Evolutionary conservation across 2,113 vertebrate genomes (phyloP), one percentile per base, ranked within the genome.

Genomic region (Podarcis cretensis): DNA sequence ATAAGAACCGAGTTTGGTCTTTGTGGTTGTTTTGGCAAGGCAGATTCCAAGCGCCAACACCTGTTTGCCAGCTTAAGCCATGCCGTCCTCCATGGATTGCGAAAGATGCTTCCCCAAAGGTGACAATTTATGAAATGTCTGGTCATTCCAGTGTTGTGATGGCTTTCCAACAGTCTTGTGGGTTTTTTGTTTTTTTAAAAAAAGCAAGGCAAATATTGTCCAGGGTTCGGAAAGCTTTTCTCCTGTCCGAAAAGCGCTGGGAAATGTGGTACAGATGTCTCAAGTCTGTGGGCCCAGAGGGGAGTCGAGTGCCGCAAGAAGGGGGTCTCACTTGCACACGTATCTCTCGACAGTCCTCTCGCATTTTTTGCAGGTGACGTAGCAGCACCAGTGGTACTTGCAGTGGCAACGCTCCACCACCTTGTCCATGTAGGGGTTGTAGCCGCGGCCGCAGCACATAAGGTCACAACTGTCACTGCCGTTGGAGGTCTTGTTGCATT

Each of bases 301-400:
- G 27, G 37, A 10, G 32, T 6, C 30, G 43, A 43, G 10, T 1
- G 4, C 3, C 69, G 2, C 21, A 7, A 6, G 3, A 65, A 25
- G 12, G 32, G 68, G 6, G 23, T 65, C 87, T 99, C 98, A 99
- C 96, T 99, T 99, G 97, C 99, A 99, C 86, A 99, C 98, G 0
- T 99, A 99, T 97, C 97, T 96, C 97, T 99, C 99, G 54, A 99
- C 99, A 1, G 95, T 98, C 94, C 98, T 96, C 95, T 99, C 98
- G 0, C 99, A 99, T 94, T 98, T 98, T 93, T 99, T 99, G 93
- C 99, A 99, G 93, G 99, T 99, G 23, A 99, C 99, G 0, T 99
- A 99, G 97, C 99, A 99, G 96, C 99, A 99, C 99, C 99, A 99
- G 96, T 99, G 99, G 95, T 99, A 99, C 94, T 98, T 99, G 98